Evolutionary conservation across 2,113 vertebrate species (phyloP), one percentile per base, ranked within the genome.

Genomic region (Nansenia antarctica): DNA sequence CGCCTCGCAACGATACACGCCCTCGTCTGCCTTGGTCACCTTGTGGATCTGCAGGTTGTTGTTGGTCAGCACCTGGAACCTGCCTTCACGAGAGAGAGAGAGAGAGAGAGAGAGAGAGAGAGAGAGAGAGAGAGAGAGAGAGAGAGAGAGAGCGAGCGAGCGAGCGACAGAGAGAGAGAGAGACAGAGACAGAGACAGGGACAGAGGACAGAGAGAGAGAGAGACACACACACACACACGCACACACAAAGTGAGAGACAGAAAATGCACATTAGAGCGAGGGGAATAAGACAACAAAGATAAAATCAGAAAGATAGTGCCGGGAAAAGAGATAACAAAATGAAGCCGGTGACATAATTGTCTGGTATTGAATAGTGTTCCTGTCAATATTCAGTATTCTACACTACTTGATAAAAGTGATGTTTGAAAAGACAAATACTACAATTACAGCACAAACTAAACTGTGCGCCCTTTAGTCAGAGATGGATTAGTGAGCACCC

Each of bases 1-100:
- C 72, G 96, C 98, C 89, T 99, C 98, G 60, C 98, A 99, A 72
- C 98, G 94, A 83, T 98, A 99, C 78, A 96, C 92, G 12, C 96
- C 96, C 92, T 98, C 97, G 72, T 99, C 95, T 2, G 92, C 96
- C 88, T 98, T 99, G 87, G 90, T 97, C 85, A 99, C 95, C 75
- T 92, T 94, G 72, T 94, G 93, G 88, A 99, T 94, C 90, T 97
- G 96, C 6, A 99, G 93, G 87, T 97, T 98, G 91, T 96, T 98
- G 90, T 97, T 99, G 61, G 92, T 78, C 85, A 98, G 87, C 82
- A 98, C 74, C 22, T 92, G 92, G 81, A 95, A 96, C 78, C 95
- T 94, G 87, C 87, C 98, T 99, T 89, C 30, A 88, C 9, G 18
- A 82, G 77, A 67, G 7, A 86, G 69, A 66, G 65, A 66, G 63